Evolutionary conservation across 1,140 invertebrate genomes (phyloP).

Genomic region (Belonocnema kinseyi): DNA sequence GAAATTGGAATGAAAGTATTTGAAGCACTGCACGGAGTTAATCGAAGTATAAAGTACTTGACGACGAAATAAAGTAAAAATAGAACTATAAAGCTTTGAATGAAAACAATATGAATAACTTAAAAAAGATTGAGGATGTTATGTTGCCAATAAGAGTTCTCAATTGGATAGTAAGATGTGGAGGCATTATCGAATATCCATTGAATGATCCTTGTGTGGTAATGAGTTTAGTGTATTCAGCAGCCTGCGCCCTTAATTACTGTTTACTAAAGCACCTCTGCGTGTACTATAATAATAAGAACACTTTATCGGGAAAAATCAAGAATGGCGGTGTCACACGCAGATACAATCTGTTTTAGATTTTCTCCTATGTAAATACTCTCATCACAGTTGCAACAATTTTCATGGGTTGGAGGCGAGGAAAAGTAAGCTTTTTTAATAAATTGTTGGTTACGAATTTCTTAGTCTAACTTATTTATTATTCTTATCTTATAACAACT

Average conservation of each 20-base stretch:
- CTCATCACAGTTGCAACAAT: neutral
- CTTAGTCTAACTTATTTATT: too few species aligned
- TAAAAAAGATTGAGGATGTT: slow-evolving; percentile 2
- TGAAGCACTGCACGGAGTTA: too few species aligned
- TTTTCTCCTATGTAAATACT: neutral
- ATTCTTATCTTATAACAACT: too few species aligned
- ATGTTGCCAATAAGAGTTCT: neutral
- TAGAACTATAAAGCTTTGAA: too few species aligned
- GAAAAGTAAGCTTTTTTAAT: slow-evolving; percentile 37
- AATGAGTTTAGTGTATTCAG: slow-evolving; percentile 33
- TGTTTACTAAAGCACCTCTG: slow-evolving; percentile 2
- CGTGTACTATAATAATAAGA: neutral
- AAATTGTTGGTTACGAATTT: neutral
- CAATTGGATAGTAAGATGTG: slow-evolving; percentile 38
- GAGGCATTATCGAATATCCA: slow-evolving; percentile 40
- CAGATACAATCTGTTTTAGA: neutral
- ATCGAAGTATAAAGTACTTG: too few species aligned
- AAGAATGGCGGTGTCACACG: neutral
- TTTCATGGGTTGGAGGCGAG: slow-evolving; percentile 22
- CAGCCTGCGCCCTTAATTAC: neutral
- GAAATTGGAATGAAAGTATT: too few species aligned
- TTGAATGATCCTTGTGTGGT: slow-evolving; percentile 3
- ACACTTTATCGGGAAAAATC: neutral
- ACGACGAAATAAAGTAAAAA: too few species aligned
- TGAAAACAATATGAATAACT: neutral